phyloP scores from a whole-genome alignment of 37 sponge, comb jelly and placozoan genomes.

The Oopsacas minuta region DNA sequence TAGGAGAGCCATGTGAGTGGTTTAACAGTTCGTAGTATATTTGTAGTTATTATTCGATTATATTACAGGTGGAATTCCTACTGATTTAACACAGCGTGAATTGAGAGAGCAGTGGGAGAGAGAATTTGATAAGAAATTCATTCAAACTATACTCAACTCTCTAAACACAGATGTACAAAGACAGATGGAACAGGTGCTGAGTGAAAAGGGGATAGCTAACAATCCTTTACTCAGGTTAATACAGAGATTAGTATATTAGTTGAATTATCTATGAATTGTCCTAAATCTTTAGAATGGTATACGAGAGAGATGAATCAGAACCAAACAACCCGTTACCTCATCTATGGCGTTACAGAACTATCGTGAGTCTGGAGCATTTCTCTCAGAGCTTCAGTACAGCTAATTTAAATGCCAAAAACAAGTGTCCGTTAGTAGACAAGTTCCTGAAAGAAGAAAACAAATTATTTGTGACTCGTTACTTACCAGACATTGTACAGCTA shows the following conservation, averaged over 20 bases:
- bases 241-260: background rate
- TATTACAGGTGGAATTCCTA: background rate
- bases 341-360: constrained; percentile 8
- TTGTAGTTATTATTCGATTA: too few species aligned
- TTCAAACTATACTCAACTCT: background rate
- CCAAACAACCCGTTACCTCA: background rate
- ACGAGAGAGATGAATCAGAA: constrained; percentile 8
- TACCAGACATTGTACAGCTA: constrained; percentile 12
- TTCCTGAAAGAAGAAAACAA: background rate
- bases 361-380: constrained; percentile 13
- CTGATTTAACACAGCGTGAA: background rate
- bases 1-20: constrained; percentile 1
- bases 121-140: constrained; percentile 6
- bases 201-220: constrained; percentile 3
- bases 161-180: constrained; percentile 10
- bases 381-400: constrained; percentile 15
- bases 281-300: constrained; percentile 13
- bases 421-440: background rate
- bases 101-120: constrained; percentile 10
- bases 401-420: background rate
- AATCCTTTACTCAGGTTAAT: background rate
- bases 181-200: constrained; percentile 9
- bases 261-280: too few species aligned
- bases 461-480: constrained; percentile 1
- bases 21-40: background rate